Base-by-base conservation (phyloP, 1,140 invertebrate genomes). In the Drosophila mauritiana region DNA sequence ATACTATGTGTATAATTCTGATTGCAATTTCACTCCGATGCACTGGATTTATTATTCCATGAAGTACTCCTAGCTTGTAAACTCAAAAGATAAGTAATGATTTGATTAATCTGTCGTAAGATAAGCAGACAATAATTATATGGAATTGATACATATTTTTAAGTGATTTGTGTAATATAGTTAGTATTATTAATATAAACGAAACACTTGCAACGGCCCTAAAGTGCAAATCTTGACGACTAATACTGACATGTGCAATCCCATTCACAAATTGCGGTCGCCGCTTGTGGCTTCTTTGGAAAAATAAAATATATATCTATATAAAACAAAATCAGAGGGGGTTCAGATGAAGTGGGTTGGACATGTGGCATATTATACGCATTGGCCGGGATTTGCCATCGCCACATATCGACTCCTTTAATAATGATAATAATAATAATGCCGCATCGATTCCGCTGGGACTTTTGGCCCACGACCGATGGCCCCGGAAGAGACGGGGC, bases 381-480 rank as follows among this genome's bases (percentile, higher is more conserved):
- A 84, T 84, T 78, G 52, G 56, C 61, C 51, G 54, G 70, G 80
- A 78, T 83, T 78, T 82, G 58, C 34, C 79, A 57, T 39, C 68
- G 61, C 52, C 74, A 73, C 74, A 73, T 22, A 62, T 83, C 80
- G 81, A 85, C 78, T 85, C 79, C 64, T 88, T 79, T 76, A 86
- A 86, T 82, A 86, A 86, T 86, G 70, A 86, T 86, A 69, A 78
- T 86, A 69, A 78, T 86, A 78, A 80, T 80, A 56, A 75, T 67
- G 77, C 72, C 65, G 82, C 59, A 70, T 77, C 72, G 82, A 78
- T 76, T 79, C 83, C 83, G 55, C 42, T 88, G 83, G 83, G 83
- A 82, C 53, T 72, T 75, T 39, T 46, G 25, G 55, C 51, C 40
- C 27, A 13, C 36, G 34, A 6, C 34, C 34, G 6, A 20, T 40